Conservation (phyloP, 2,113 vertebrate species). For the Trogon melanurus region DNA sequence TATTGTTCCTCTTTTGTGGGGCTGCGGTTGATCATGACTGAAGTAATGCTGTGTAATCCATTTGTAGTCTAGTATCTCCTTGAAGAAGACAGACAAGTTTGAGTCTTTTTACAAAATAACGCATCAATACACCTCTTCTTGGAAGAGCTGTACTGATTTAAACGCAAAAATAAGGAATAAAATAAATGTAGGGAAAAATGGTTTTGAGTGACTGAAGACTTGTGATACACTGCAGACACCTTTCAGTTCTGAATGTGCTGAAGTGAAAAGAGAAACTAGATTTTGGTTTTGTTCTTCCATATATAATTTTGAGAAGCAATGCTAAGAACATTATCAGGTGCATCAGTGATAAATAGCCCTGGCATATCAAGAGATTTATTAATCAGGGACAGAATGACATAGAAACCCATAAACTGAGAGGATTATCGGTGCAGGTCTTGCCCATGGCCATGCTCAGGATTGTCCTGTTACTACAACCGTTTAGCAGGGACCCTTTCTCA, state of each 20-base stretch:
- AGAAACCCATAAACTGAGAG: background rate
- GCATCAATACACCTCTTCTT: background rate
- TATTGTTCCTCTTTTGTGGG: slow-evolving; percentile 20
- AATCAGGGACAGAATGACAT: background rate
- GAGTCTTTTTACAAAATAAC: background rate
- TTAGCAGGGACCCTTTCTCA: slow-evolving; percentile 3
- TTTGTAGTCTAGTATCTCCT: background rate
- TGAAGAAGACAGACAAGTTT: background rate
- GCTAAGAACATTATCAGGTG: background rate
- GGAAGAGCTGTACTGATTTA: background rate
- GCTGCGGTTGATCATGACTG: slow-evolving; percentile 1
- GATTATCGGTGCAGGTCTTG: background rate
- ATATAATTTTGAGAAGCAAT: background rate
- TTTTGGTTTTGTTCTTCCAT: background rate
- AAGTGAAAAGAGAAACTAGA: background rate
- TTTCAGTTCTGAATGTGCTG: background rate
- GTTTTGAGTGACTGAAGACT: background rate
- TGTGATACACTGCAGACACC: background rate
- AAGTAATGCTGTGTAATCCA: background rate
- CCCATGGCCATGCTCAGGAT: background rate
- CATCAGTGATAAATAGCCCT: background rate
- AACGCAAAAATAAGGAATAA: background rate
- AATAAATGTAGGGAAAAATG: background rate
- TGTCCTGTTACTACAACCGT: background rate
- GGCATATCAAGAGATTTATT: background rate